Percentiles rank a stretch among this genome's conserved stretches.
Conservation (phyloP, 2,113 vertebrate species). For the Hyperopisus bebe region DNA sequence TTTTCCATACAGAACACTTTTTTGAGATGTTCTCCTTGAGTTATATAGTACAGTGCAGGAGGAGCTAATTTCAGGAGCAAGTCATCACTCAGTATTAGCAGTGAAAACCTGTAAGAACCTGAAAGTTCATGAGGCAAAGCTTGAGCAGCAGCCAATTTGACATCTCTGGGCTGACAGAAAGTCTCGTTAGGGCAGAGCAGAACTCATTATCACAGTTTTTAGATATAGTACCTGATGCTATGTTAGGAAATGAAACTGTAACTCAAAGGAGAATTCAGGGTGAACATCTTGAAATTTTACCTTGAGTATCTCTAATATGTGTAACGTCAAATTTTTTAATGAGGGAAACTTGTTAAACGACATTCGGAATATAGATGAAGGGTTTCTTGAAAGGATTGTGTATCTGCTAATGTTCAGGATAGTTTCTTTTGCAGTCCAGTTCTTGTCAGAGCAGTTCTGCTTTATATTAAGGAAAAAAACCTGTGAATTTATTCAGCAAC, state of each 20-base stretch:
- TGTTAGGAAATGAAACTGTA: neutral
- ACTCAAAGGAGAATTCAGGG: neutral
- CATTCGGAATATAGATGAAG: slow-evolving; percentile 4
- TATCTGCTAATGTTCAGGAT: neutral
- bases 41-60: neutral
- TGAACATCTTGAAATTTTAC: neutral
- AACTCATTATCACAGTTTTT: neutral
- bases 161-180: neutral
- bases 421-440: neutral
- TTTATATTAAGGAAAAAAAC: slow-evolving; percentile 1
- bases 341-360: neutral
- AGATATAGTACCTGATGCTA: neutral
- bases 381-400: neutral
- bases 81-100: neutral
- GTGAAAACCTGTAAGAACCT: neutral
- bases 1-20: neutral
- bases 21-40: neutral
- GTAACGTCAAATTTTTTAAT: neutral
- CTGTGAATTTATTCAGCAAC: neutral
- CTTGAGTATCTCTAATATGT: neutral
- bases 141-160: neutral
- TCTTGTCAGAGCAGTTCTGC: neutral
- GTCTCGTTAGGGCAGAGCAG: neutral
- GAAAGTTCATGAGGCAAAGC: neutral
- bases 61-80: neutral